A percentile compares a stretch with the other conserved stretches of the same genome.
These are phyloP conservation scores for Lymantria dispar DNA, from an alignment of 2,888 invertebrate species.

Conservation along the genomic window DNA sequence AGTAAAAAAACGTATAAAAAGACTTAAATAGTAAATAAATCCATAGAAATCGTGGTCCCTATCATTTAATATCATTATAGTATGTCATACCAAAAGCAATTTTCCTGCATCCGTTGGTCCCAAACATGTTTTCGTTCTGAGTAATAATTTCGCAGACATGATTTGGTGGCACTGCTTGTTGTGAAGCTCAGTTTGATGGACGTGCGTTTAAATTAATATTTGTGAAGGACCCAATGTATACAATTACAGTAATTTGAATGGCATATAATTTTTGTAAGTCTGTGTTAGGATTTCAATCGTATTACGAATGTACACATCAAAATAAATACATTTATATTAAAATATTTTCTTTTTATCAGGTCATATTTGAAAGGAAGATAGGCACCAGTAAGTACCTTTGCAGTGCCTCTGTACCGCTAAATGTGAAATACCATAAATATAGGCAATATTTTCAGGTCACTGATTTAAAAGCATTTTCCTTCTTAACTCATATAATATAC, in stretches of 20 bases:
- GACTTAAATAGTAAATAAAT: constrained; percentile 24
- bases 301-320: too few species aligned
- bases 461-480: too few species aligned
- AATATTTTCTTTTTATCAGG: too few species aligned
- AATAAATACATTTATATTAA: too few species aligned
- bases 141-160: constrained; percentile 13
- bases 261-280: not conserved
- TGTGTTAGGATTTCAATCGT: too few species aligned
- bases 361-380: too few species aligned
- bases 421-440: too few species aligned
- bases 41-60: constrained; percentile 6
- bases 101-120: constrained; percentile 6
- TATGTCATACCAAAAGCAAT: constrained; percentile 14
- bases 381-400: too few species aligned
- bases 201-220: constrained; percentile 10
- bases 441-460: too few species aligned
- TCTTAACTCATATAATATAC: too few species aligned
- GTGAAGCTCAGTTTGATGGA: constrained; percentile 8
- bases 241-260: not conserved
- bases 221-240: not conserved
- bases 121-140: constrained; percentile 8
- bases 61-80: constrained; percentile 15
- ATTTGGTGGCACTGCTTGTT: constrained; percentile 8
- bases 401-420: too few species aligned
- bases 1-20: constrained; percentile 13